Evolutionary conservation across 1,140 invertebrate genomes (phyloP), one percentile per base, ranked within the genome.

Genomic region (Monochamus saltuarius): DNA sequence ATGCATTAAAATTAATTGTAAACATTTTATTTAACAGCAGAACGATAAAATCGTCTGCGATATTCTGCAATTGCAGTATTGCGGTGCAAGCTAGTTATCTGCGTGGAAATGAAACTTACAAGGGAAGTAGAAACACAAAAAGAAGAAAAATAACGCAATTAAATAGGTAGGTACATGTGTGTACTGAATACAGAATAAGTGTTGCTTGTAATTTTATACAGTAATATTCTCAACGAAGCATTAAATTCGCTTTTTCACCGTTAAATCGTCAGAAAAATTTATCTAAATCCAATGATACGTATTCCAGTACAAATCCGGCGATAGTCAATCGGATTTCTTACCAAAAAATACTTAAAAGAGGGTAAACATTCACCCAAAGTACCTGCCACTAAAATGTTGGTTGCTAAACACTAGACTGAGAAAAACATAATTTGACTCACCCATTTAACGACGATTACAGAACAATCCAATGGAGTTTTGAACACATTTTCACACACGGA

Each of bases 401-500:
- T 29, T 29, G 22, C 22, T 29, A 6, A 29, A 6, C 22, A 29
- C 22, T 29, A 29, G 22, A 6, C 6, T 29, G 22, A 6, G 6
- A 29, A 3, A 29, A 29, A 3, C 6, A 29, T 6, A 29, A 29
- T 29, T 3, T 29, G 22, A 40, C 45, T 47, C 19, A 47, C 45
- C 45, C n/a, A 19, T 22, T 10, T 22, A 47, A 2, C 8, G 17
- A 17, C 17, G 45, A n/a, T 11, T 19, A 16, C 17, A n/a, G 29
- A 47, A 8, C 17, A 47, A 22, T 19, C 16, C 42, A 43, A 10
- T 10, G 17, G 29, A 29, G 19, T 47, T 47, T 47, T 19, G 13
- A 47, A 19, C 45, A 47, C 45, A 16, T 47, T 47, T 47, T 19
- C 45, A 47, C 45, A 47, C 45, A 47, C 45, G 17, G 19, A 47